These are phyloP conservation scores for Hyperoplus lanceolatus DNA, from an alignment of 2,797 vertebrate species.

Conservation along the genomic window DNA sequence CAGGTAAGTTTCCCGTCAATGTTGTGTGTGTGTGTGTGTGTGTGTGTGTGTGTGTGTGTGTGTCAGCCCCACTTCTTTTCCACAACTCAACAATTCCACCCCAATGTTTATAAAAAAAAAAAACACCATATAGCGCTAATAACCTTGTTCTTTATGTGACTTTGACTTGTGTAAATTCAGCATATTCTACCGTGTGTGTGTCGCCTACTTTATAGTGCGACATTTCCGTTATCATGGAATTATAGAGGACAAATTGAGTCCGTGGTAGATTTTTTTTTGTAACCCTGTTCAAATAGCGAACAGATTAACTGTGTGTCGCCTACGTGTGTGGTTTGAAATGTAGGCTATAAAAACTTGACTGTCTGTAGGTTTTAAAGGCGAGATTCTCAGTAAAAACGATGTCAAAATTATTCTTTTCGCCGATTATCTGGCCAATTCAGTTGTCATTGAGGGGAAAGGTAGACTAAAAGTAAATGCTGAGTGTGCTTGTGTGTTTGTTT, in stretches of 20 bases:
- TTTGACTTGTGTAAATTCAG: background rate
- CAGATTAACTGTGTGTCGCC: no score
- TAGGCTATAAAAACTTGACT: no score
- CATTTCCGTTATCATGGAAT: no score
- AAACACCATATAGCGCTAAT: background rate
- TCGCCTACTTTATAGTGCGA: constrained; percentile 1
- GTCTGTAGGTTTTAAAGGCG: background rate
- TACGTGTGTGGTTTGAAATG: no score
- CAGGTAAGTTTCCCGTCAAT: constrained; percentile 69
- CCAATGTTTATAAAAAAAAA: background rate
- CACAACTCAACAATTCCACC: constrained; percentile 3
- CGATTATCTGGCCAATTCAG: background rate
- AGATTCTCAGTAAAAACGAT: constrained; percentile 5
- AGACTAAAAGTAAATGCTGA: background rate
- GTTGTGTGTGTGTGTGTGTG: no score
- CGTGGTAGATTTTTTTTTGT: no score
- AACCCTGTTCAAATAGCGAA: no score
- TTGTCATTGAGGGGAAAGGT: background rate
- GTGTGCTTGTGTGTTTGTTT: constrained; percentile 4
- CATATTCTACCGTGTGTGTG: constrained; percentile 10
- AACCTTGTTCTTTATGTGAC: background rate
- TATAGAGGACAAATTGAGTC: no score
- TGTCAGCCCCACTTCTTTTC: background rate
- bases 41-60: no score
- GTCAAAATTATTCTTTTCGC: no score